Base-by-base conservation (phyloP, 2,888 invertebrate species). In the Cyclophora punctaria region DNA sequence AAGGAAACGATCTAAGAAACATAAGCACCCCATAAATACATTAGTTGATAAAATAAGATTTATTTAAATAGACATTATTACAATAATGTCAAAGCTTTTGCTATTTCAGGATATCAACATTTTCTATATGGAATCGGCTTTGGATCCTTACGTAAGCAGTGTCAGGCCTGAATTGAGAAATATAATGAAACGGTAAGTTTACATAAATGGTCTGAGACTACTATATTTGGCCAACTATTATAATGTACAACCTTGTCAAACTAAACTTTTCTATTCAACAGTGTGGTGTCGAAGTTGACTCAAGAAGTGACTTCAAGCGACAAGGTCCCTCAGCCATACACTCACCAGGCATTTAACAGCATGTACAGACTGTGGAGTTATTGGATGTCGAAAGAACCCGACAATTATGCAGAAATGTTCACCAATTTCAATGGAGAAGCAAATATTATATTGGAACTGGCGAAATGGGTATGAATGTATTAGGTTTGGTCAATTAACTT, bases 81-180 rank as follows among this genome's bases (percentile, higher is more conserved):
- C 2, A 37, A 37, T 37, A 37, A 4, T 5, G 37, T 37, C 1
- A 46, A 5, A 20, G 44, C 41, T 40, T 35, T 48, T 58, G n/a
- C 35, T 40, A 37, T 73, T 75, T 47, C 68, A 91, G 78, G 86
- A 92, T 46, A 72, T 98, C 40, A 92, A 87, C 44, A 80, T 85
- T 59, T 96, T 92, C 75, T 97, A 95, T 75, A 91, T 96, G 76
- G 92, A 93, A 55, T 90, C 91, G 47, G 93, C 93, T 7, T 92
- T 93, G 7, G 95, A 96, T 75, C 80, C 91, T 0, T 80, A 92
- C 53, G 89, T 94, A 6, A 95, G 94, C 75, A 90, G 92, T 5
- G 88, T 97, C 0, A 91, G 92, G 54, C 73, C 85, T 0, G 94
- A 95, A 58, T 89, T 95, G 63, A 91, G 90, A 67, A 77, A 84